phyloP scores from a whole-genome alignment of 2,797 vertebrate genomes.

The Heliangelus exortis region DNA sequence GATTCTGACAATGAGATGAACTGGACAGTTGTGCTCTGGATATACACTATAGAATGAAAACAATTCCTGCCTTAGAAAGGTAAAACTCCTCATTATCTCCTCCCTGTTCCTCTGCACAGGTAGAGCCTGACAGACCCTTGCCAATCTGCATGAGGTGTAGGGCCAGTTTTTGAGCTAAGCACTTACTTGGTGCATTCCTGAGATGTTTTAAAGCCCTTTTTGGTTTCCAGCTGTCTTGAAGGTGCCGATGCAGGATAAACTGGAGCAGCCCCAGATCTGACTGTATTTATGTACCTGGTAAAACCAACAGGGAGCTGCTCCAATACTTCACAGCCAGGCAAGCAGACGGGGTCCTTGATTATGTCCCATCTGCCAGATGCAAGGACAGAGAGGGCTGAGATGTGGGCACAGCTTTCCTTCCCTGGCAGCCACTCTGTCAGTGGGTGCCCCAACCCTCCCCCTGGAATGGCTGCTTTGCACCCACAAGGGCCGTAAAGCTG shows the following conservation, averaged over 20 bases:
- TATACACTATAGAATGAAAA: neutral
- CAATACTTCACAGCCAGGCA: neutral
- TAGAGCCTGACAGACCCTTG: neutral
- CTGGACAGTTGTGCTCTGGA: neutral
- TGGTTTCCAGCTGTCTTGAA: neutral
- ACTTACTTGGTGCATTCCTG: neutral
- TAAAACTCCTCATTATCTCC: neutral
- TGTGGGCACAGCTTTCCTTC: neutral
- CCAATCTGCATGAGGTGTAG: neutral
- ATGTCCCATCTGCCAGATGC: neutral
- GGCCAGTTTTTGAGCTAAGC: neutral
- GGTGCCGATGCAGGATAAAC: neutral
- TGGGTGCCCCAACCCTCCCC: neutral
- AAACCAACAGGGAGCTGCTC: neutral
- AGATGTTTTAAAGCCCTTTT: neutral
- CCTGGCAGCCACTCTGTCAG: fast-evolving
- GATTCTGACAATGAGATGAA: conserved; percentile 29
- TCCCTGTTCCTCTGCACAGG: neutral
- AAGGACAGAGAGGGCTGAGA: neutral
- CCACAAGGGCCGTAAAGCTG: neutral
- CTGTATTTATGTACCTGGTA: neutral
- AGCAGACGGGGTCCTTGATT: neutral
- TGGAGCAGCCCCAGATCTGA: neutral
- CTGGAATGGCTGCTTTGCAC: fast-evolving
- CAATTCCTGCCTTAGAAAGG: neutral